Conservation (phyloP, 30 jellyfish, hydroid and myxozoan species). For the Nemopilema nomurai region DNA sequence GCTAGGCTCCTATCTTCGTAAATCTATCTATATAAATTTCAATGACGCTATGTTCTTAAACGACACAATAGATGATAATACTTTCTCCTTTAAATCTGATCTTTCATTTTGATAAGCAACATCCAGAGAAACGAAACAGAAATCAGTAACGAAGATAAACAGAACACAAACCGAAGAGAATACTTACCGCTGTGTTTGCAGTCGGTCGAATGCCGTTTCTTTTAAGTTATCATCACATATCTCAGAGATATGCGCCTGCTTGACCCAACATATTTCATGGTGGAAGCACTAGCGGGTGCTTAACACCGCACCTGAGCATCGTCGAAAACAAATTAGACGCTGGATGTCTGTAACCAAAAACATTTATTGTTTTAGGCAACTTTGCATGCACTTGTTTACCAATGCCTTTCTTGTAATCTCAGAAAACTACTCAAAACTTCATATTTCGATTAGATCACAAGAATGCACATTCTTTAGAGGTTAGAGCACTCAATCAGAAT, state of each 20-base stretch:
- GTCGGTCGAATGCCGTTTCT: background rate
- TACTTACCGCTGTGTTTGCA: background rate
- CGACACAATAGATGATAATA: no score
- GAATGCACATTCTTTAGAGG: background rate
- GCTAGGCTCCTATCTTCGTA: no score
- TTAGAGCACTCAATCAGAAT: background rate
- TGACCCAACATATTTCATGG: background rate
- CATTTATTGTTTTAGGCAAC: slow-evolving; percentile 8
- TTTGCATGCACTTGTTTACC: slow-evolving; percentile 20
- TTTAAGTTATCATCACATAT: background rate
- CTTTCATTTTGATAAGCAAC: no score
- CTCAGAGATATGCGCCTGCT: background rate
- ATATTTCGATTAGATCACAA: background rate
- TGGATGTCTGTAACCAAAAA: background rate
- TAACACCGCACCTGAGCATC: slow-evolving; percentile 17
- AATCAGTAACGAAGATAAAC: no score
- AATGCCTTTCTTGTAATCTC: background rate
- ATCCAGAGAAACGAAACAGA: no score
- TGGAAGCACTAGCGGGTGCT: slow-evolving; percentile 10
- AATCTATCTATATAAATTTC: no score
- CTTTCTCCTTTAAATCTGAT: no score
- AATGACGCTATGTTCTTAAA: no score
- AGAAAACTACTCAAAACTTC: background rate
- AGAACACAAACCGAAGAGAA: no score
- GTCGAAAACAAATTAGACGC: slow-evolving; percentile 14